Evolutionary conservation across 2,113 vertebrate genomes (phyloP), one percentile per base, ranked within the genome.

Genomic region (Lophura nycthemera): DNA sequence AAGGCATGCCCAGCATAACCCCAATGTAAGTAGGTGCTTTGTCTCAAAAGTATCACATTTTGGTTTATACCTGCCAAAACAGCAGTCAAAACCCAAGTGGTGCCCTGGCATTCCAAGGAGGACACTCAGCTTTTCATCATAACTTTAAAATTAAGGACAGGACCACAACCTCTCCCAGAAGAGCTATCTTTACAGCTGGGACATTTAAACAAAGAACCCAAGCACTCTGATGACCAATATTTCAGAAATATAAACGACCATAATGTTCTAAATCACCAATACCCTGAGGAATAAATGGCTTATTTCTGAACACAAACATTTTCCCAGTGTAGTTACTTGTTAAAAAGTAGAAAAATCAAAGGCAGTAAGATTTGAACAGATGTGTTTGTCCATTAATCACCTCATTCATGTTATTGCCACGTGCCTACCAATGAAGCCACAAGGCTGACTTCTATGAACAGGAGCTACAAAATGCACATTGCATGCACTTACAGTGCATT

Each of bases 21-120:
- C 71, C 74, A 73, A 85, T 36, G 60, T 73, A 92, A 94, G 87
- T 38, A 79, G 65, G 71, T 89, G 81, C 56, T 88, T 42, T 73
- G 74, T 76, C 56, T 69, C 75, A 56, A 45, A 93, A 72, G 56
- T 40, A 84, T 45, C 47, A 56, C 32, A 56, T 86, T 92, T 92
- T 78, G 38, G 64, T 81, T 83, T 47, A 10, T 77, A 91, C 88
- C 79, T 93, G 52, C 27, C 74, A 93, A 83, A 88, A 25, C 4
- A 6, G 0, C 36, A 74, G 56, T 90, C 36, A 89, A 84, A 94
- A 36, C 32, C 52, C 38, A 80, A 56, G 73, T 2, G 74, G 69
- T 86, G 69, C 42, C 83, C 69, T 50, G 88, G 78, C 67, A 89
- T 4, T 0, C 7, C 25, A 42, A 48, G 36, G 0, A 85, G 56